Conservation (phyloP, 2,113 vertebrate species). For the human region GRCh38 chrX:30990501-30991000, state of each 20-base stretch:
- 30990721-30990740: background rate
- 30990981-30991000: background rate
- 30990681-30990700: background rate
- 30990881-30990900: background rate
- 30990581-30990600: background rate
- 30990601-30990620: background rate
- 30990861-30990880: background rate
- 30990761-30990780: background rate
- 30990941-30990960: background rate
- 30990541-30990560: background rate
- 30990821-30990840: background rate
- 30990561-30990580: background rate
- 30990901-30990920: background rate
- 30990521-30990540: background rate
- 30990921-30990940: background rate
- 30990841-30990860: background rate
- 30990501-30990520: background rate
- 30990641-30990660: background rate
- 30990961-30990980: background rate
- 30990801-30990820: background rate
- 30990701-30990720: background rate
- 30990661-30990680: background rate
- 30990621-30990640: background rate
- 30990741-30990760: background rate
- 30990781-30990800: conserved; percentile 9